Evolutionary conservation across 1,140 invertebrate genomes (phyloP).

Genomic region (Chrysopa pallens): DNA sequence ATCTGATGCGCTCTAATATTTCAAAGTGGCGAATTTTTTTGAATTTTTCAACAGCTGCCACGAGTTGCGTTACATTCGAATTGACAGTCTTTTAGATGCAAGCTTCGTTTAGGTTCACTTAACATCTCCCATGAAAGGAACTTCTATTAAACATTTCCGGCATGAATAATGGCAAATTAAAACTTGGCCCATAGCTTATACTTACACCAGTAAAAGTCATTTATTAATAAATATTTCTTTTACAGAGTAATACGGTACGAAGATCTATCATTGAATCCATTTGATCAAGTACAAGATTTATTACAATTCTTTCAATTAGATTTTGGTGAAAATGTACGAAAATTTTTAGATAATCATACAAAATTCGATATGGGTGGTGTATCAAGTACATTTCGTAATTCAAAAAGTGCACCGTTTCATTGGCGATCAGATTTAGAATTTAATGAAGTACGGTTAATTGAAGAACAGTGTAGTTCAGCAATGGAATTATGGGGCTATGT

Average conservation of each 20-base stretch:
- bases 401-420: slow-evolving; percentile 64
- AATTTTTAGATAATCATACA: slow-evolving; percentile 65
- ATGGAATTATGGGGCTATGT: slow-evolving; percentile 70
- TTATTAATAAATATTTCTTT: no score
- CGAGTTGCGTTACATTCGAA: no score
- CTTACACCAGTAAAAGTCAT: no score
- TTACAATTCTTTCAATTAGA: slow-evolving; percentile 59
- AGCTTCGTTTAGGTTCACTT: no score
- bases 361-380: slow-evolving; percentile 59
- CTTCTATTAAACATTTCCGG: no score
- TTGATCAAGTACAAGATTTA: slow-evolving; percentile 45
- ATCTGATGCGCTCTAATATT: no score
- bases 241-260: slow-evolving; percentile 65
- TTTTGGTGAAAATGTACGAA: slow-evolving; percentile 44
- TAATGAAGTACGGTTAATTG: slow-evolving; percentile 42
- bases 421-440: slow-evolving; percentile 60
- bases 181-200: no score
- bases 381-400: slow-evolving; percentile 67
- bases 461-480: slow-evolving; percentile 47
- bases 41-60: no score
- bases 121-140: no score
- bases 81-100: no score
- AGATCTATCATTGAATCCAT: slow-evolving; percentile 62
- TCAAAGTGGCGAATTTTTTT: no score
- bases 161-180: no score